phyloP scores from a whole-genome alignment of 2,888 invertebrate genomes.

The Aleiodes leptofemur region DNA sequence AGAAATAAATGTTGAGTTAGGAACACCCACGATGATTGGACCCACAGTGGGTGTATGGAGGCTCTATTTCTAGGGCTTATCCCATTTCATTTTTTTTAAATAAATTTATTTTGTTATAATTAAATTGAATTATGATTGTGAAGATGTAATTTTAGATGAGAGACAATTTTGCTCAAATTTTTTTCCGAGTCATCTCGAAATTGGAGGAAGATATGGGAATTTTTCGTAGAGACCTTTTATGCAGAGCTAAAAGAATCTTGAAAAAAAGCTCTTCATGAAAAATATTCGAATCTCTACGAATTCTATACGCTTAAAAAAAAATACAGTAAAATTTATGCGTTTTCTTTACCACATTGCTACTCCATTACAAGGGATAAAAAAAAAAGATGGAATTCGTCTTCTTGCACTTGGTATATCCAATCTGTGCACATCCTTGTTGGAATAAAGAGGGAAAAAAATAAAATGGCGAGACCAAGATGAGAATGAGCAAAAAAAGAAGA shows the following conservation, averaged over 20 bases:
- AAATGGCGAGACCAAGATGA: slow-evolving; percentile 1
- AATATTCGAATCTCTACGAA: too few species aligned
- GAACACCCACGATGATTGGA: slow-evolving; percentile 44
- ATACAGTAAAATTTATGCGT: too few species aligned
- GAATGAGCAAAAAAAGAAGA: slow-evolving; percentile 36
- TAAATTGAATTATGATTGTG: too few species aligned
- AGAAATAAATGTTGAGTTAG: neutral
- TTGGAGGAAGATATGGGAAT: too few species aligned
- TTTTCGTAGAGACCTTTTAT: too few species aligned
- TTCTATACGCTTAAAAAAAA: too few species aligned
- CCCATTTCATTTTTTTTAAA: slow-evolving; percentile 13
- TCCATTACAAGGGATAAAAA: slow-evolving; percentile 25
- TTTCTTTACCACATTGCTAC: too few species aligned
- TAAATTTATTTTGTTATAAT: neutral
- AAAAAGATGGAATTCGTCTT: slow-evolving; percentile 17
- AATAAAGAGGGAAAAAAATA: slow-evolving; percentile 7
- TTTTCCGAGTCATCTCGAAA: too few species aligned
- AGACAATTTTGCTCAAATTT: too few species aligned
- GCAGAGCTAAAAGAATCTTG: too few species aligned
- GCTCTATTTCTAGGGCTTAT: slow-evolving; percentile 42
- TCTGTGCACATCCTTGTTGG: neutral
- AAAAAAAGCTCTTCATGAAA: too few species aligned
- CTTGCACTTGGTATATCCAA: slow-evolving; percentile 1
- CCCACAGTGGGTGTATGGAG: neutral
- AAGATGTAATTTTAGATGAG: too few species aligned